Conservation (phyloP, 2,888 invertebrate species). For the Boloria euphrosyne region DNA sequence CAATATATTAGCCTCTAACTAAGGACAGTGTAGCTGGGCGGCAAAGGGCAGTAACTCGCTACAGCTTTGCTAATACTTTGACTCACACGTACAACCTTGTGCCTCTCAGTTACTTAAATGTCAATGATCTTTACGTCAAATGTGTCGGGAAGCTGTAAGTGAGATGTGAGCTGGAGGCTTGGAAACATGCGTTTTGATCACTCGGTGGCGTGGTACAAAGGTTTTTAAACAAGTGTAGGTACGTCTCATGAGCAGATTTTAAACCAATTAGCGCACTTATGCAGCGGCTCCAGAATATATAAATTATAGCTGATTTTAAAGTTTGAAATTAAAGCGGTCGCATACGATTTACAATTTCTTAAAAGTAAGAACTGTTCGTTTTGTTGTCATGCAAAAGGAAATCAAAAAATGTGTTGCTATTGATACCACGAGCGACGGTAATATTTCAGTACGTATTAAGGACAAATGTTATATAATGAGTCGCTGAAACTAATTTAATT, state of each 20-base stretch:
- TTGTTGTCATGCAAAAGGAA: constrained; percentile 32
- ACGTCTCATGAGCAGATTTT: constrained; percentile 66
- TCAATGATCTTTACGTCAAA: constrained; percentile 72
- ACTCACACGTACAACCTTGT: constrained; percentile 66
- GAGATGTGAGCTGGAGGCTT: constrained; percentile 81
- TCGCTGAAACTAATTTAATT: constrained; percentile 39
- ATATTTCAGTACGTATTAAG: constrained; percentile 1
- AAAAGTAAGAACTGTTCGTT: constrained; percentile 19
- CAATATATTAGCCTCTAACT: constrained; percentile 74
- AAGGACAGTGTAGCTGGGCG: constrained; percentile 74
- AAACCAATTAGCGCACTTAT: constrained; percentile 47
- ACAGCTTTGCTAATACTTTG: constrained; percentile 44
- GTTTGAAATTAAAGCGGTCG: constrained; percentile 36
- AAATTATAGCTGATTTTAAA: constrained; percentile 43
- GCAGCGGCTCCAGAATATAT: constrained; percentile 40
- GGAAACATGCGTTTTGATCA: constrained; percentile 81
- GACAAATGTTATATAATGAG: constrained; percentile 12
- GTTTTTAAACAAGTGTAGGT: constrained; percentile 73
- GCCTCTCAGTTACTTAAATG: constrained; percentile 77
- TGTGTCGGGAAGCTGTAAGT: constrained; percentile 81
- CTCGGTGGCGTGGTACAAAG: constrained; percentile 82
- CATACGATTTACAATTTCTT: constrained; percentile 6
- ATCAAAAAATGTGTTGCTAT: constrained; percentile 7
- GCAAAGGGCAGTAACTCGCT: constrained; percentile 72
- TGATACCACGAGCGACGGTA: constrained; percentile 8